Base-by-base conservation (phyloP, 2,797 vertebrate species). In the Tympanoctomys barrerae region DNA sequence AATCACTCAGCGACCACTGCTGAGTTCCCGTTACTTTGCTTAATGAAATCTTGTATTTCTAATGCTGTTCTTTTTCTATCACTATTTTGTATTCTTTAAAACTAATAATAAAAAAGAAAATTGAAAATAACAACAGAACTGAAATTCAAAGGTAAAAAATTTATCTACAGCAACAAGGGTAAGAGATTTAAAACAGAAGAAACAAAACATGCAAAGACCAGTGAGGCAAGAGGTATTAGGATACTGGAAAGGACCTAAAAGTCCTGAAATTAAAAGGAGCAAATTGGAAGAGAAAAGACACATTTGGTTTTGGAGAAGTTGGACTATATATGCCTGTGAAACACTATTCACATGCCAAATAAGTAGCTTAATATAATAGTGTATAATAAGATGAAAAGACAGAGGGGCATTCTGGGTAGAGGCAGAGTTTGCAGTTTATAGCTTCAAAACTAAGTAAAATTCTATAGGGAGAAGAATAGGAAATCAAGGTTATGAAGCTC, bases 131-230 rank as follows among this genome's bases (percentile, higher is more conserved):
- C 49, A 39, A 42, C 59, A 84, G 57, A 54, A 87, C 0, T 26
- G 26, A 87, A 92, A 85, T 64, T 85, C 36, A 83, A 79, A 73
- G 42, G 84, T 88, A 86, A 91, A 49, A 62, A 36, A 33, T 68
- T 62, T 62, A 77, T 21, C 22, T 61, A 80, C 13, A 73, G 19
- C 22, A 87, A 80, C 18, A 84, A 22, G 0, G 9, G 6, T 26
- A 19, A 64, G 21, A 19, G 22, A 28, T 62, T 93, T 88, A 33
- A 85, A 39, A 66, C 19, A 90, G 80, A 93, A 77, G 61, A 79
- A 71, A 54, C 2, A 77, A 49, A 22, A 28, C 19, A 28, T 14
- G 9, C 22, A 82, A 79, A 73, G 64, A 3, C 42, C 33, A 93
- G 70, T 2, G 11, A 73, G 39, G 19, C 16, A 70, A 87, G 75